Base-by-base conservation (phyloP, 2,113 vertebrate species). In the Tringa solitaria region DNA sequence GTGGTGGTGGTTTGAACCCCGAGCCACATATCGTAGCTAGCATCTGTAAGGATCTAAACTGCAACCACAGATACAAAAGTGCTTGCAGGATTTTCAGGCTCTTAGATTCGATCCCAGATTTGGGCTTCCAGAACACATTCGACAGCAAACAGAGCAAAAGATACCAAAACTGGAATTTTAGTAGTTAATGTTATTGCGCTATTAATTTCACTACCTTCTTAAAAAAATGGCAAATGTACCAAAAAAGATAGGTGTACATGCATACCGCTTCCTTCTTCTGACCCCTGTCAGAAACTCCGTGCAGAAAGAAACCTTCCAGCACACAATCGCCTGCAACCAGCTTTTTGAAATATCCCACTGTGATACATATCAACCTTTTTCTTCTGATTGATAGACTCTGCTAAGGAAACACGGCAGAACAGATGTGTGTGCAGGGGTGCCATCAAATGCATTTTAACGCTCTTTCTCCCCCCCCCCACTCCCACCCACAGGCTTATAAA, bases 371-470 rank as follows among this genome's bases (percentile, higher is more conserved):
- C 91, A 92, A 81, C 95, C 76, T 97, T 96, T 96, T 92, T 73
- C 85, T 92, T 89, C 59, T 91, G 93, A 89, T 94, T 93, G 87
- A 94, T 97, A 96, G 96, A 90, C 15, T 32, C 86, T 91, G 69
- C 92, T 93, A 67, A 73, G 72, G 76, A 96, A 93, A 97, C 82
- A 87, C 45, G 50, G 77, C 86, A 93, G 88, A 97, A 83, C 94
- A 96, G 91, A 95, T 95, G 43, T 73, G 78, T 75, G 80, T 63
- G 81, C 69, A 27, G 33, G 86, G 77, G 77, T 92, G 73, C 91
- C 87, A 84, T 96, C 97, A 95, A 96, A 96, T 85, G 82, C 94
- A 94, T 96, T 90, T 94, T 96, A 96, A 94, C 0, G 5, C 83
- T 92, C 64, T 79, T 88, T 74, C 90, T 87, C 77, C 54, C 54